phyloP scores from a whole-genome alignment of 2,888 invertebrate species.

The Physocephala rufipes region DNA sequence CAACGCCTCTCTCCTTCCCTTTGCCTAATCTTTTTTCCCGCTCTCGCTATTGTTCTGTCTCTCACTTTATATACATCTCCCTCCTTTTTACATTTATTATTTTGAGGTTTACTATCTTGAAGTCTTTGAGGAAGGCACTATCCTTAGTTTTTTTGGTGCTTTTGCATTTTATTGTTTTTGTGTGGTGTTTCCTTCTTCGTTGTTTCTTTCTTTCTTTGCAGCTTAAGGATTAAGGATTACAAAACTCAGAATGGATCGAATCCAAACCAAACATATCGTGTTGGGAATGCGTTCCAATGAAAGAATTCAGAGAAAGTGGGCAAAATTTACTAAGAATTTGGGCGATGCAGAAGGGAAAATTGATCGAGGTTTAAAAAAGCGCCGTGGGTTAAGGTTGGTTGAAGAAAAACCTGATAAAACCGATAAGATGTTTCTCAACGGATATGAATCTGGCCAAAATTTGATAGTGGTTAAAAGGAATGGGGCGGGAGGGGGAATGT shows the following conservation, averaged over 20 bases:
- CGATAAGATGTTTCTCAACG: neutral
- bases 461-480: neutral
- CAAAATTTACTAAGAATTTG: neutral
- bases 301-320: conserved; percentile 1
- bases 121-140: too few species aligned
- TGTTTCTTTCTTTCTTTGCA: conserved; percentile 1
- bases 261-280: too few species aligned
- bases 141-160: too few species aligned
- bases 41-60: too few species aligned
- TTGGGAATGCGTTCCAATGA: neutral
- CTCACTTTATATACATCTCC: too few species aligned
- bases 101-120: neutral
- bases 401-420: neutral
- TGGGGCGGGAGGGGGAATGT: neutral
- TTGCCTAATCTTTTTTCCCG: too few species aligned
- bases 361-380: too few species aligned
- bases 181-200: neutral
- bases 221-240: conserved; percentile 33
- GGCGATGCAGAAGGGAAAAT: too few species aligned
- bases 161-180: neutral
- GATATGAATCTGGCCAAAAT: neutral
- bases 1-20: too few species aligned
- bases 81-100: too few species aligned
- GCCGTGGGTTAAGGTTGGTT: too few species aligned
- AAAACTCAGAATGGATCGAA: conserved; percentile 6